Evolutionary conservation across 2,113 vertebrate species (phyloP).

Genomic region (Enhydra lutris): DNA sequence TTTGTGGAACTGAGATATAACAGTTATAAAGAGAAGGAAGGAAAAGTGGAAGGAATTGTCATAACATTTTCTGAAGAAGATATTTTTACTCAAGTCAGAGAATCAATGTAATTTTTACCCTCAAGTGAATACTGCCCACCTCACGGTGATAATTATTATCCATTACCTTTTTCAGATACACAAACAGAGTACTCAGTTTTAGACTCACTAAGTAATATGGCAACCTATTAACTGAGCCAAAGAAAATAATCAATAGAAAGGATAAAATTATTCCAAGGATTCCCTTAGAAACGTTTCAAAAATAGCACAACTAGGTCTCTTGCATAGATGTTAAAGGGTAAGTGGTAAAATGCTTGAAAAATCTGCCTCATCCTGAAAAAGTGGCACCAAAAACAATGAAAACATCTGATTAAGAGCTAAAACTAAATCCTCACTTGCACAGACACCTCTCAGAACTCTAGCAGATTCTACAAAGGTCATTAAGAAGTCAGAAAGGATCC

Average conservation of each 20-base stretch:
- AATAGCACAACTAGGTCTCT: neutral
- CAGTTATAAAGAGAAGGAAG: neutral
- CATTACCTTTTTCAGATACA: neutral
- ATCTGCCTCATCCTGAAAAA: neutral
- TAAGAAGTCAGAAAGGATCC: neutral
- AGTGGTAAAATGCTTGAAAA: neutral
- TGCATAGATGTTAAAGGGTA: neutral
- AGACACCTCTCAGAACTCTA: neutral
- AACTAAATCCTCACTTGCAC: neutral
- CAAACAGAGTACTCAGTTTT: neutral
- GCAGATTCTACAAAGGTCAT: neutral
- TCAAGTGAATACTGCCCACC: neutral
- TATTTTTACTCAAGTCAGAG: neutral
- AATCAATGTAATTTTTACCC: slow-evolving; percentile 8
- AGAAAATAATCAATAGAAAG: slow-evolving; percentile 21
- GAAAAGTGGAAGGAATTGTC: neutral
- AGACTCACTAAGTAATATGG: neutral
- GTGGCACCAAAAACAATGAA: neutral
- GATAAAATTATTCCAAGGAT: neutral
- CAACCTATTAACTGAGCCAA: neutral
- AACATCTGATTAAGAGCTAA: neutral
- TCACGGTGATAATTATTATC: neutral
- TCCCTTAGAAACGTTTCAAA: neutral
- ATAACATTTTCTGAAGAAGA: neutral
- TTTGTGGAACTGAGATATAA: neutral